Conservation (phyloP, 2,797 vertebrate species). For the Anniella stebbinsi region DNA sequence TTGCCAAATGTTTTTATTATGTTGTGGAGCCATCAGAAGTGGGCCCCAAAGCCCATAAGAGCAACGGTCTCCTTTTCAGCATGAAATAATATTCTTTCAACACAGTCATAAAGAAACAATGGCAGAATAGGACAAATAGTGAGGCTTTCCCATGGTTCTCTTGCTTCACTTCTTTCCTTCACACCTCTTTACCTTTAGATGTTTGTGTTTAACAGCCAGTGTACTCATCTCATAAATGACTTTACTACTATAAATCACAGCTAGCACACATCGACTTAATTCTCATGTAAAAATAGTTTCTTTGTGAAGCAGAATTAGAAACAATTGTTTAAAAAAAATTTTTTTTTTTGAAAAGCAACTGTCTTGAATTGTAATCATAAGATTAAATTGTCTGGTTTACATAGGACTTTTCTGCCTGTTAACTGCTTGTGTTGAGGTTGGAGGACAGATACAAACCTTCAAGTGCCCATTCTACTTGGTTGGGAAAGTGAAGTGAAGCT, state of each 20-base stretch:
- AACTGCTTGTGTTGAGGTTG: too few species aligned
- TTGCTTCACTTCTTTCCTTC: constrained; percentile 23
- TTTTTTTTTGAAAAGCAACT: neutral
- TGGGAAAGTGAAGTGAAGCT: neutral
- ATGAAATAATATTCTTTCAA: neutral
- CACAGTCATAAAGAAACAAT: neutral
- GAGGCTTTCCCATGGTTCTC: neutral
- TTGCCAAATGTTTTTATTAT: neutral
- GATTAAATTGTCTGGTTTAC: neutral
- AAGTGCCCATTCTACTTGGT: neutral
- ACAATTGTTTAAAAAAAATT: neutral
- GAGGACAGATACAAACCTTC: neutral
- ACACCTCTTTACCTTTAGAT: constrained; percentile 36
- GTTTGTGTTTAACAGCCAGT: neutral
- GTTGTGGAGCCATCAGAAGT: neutral
- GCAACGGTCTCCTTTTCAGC: neutral
- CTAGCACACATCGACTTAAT: constrained; percentile 11
- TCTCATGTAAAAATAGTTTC: constrained; percentile 3
- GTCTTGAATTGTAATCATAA: neutral
- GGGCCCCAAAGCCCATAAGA: neutral
- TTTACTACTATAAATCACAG: constrained; percentile 17
- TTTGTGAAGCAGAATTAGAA: constrained; percentile 25
- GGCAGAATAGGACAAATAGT: neutral
- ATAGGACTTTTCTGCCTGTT: neutral
- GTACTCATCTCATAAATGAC: neutral